These are phyloP conservation scores for Exephanes ischioxanthus DNA, from an alignment of 2,888 invertebrate species.

Conservation along the genomic window DNA sequence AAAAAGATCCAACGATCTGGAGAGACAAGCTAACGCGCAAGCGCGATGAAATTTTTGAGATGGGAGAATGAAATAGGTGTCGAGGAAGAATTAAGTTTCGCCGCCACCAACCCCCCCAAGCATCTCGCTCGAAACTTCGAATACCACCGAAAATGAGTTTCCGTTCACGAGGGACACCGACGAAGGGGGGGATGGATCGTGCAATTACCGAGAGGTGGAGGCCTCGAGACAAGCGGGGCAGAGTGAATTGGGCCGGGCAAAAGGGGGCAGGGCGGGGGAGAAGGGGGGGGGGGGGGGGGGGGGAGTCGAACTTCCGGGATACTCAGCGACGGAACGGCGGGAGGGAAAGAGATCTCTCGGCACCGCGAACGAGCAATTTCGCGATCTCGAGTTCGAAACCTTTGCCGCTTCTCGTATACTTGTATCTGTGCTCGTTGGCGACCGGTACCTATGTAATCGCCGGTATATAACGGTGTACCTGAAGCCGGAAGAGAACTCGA, in stretches of 20 bases:
- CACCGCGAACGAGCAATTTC: slow-evolving; percentile 48
- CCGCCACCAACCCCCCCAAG: background rate
- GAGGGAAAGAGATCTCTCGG: slow-evolving; percentile 1
- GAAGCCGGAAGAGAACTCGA: slow-evolving; percentile 30
- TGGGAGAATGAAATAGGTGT: background rate
- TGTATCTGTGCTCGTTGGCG: slow-evolving; percentile 2
- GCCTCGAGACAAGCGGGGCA: slow-evolving; percentile 24
- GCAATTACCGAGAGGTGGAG: slow-evolving; percentile 41
- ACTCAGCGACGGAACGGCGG: background rate
- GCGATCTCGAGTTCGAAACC: slow-evolving; percentile 35
- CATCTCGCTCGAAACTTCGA: slow-evolving; percentile 31
- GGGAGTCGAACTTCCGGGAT: slow-evolving; percentile 15
- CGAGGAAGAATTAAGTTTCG: slow-evolving; percentile 7
- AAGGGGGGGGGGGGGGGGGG: background rate
- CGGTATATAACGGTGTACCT: background rate
- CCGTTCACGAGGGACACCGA: slow-evolving; percentile 23
- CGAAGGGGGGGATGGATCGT: slow-evolving; percentile 12
- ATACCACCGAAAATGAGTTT: slow-evolving; percentile 54
- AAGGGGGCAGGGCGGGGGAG: background rate
- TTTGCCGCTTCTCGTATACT: slow-evolving; percentile 16
- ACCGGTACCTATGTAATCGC: background rate
- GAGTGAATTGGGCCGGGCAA: slow-evolving; percentile 34
- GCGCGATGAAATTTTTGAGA: background rate
- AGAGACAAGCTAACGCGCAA: background rate
- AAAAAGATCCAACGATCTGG: background rate